These are phyloP conservation scores for Protaetia brevitarsis DNA, from an alignment of 1,140 invertebrate species.

Conservation along the genomic window DNA sequence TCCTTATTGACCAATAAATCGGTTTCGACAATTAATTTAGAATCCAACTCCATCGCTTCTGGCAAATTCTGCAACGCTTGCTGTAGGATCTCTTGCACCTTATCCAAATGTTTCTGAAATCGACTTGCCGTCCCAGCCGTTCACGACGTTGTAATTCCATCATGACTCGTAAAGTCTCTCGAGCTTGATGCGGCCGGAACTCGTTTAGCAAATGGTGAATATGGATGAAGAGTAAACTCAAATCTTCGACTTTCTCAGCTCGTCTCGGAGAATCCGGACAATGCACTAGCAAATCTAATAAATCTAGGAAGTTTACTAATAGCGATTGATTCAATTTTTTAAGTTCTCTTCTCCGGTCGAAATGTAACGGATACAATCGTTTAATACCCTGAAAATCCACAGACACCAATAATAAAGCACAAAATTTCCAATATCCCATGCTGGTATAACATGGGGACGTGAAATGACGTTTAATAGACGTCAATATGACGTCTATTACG, in stretches of 20 bases:
- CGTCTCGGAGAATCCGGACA: slow-evolving; percentile 88
- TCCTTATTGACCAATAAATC: slow-evolving; percentile 70
- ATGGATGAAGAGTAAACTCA: slow-evolving; percentile 95
- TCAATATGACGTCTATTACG: too few relatives aligned
- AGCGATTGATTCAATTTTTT: slow-evolving; percentile 97
- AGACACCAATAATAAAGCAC: background rate
- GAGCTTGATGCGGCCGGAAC: slow-evolving; percentile 93
- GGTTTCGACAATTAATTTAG: slow-evolving; percentile 71
- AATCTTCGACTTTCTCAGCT: slow-evolving; percentile 94
- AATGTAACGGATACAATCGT: slow-evolving; percentile 91
- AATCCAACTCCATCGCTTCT: slow-evolving; percentile 78
- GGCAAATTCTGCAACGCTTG: slow-evolving; percentile 80
- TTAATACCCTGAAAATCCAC: slow-evolving; percentile 86
- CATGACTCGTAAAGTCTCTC: slow-evolving; percentile 94
- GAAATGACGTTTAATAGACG: too few relatives aligned
- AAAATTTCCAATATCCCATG: too few relatives aligned
- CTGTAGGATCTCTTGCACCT: slow-evolving; percentile 81
- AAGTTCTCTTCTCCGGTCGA: slow-evolving; percentile 91
- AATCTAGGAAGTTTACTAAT: slow-evolving; percentile 92
- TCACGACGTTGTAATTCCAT: slow-evolving; percentile 93
- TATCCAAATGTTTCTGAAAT: slow-evolving; percentile 92
- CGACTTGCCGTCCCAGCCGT: slow-evolving; percentile 78
- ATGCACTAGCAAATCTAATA: slow-evolving; percentile 91
- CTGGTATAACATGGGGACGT: too few relatives aligned
- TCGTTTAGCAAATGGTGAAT: slow-evolving; percentile 99